These are phyloP conservation scores for Cephus runcator DNA, from an alignment of 2,888 invertebrate genomes.

Conservation along the genomic window DNA sequence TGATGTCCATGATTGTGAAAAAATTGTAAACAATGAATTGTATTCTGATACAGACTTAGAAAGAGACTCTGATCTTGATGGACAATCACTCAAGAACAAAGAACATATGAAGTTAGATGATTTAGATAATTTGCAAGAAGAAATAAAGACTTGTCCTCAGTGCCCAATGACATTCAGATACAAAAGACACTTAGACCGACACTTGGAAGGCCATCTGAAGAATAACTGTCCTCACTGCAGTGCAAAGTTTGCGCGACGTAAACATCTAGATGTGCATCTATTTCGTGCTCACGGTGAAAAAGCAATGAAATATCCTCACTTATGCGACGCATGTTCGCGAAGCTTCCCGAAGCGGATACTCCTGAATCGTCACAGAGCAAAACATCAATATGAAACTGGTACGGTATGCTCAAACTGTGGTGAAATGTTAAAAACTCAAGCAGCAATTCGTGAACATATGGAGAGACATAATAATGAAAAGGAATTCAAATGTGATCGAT, in stretches of 20 bases:
- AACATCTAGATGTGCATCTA: slow-evolving; percentile 55
- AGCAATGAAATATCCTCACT: slow-evolving; percentile 39
- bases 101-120: background rate
- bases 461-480: slow-evolving; percentile 49
- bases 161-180: slow-evolving; percentile 54
- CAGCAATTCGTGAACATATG: slow-evolving; percentile 48
- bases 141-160: slow-evolving; percentile 40
- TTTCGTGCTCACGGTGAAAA: slow-evolving; percentile 51
- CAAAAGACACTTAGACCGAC: slow-evolving; percentile 54
- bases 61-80: slow-evolving; percentile 11
- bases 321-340: slow-evolving; percentile 42
- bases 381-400: slow-evolving; percentile 51
- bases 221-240: slow-evolving; percentile 59
- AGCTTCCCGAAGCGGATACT: slow-evolving; percentile 45
- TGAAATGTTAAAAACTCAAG: slow-evolving; percentile 40
- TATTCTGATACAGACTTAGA: slow-evolving; percentile 12
- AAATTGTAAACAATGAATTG: background rate
- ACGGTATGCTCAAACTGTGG: slow-evolving; percentile 58
- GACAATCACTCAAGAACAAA: background rate
- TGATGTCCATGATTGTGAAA: background rate
- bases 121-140: slow-evolving; percentile 1
- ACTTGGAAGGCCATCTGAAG: slow-evolving; percentile 57
- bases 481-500: slow-evolving; percentile 51
- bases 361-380: slow-evolving; percentile 52
- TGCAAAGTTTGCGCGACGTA: slow-evolving; percentile 53